A percentile compares a stretch with the other conserved stretches of the same genome.
Evolutionary conservation across 2,797 vertebrate genomes (phyloP).

Genomic region (Argyrosomus regius): DNA sequence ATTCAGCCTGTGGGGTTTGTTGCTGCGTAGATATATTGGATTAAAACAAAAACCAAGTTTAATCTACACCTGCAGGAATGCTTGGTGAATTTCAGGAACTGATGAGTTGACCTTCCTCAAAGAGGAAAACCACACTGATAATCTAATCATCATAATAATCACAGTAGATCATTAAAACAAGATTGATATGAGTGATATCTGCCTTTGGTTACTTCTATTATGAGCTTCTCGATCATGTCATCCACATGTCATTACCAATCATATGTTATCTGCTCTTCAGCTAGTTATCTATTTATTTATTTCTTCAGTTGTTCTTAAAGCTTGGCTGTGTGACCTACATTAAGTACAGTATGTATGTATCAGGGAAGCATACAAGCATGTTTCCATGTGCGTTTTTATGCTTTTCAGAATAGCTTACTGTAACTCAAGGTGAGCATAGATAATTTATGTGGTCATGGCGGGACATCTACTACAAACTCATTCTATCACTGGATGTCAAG

Average conservation of each 20-base stretch:
- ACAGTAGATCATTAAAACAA: conserved; percentile 23
- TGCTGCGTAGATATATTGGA: neutral
- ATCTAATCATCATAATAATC: conserved; percentile 22
- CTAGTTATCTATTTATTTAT: conserved; percentile 26
- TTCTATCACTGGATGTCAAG: conserved; percentile 33
- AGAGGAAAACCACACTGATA: neutral
- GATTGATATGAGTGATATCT: conserved; percentile 26
- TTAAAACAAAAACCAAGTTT: neutral
- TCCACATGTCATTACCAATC: conserved; percentile 36
- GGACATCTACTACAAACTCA: conserved; percentile 23
- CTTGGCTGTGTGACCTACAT: conserved; percentile 41
- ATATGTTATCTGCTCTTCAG: conserved; percentile 21
- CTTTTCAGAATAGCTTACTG: conserved; percentile 13
- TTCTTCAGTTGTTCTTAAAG: conserved; percentile 6
- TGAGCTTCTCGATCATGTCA: conserved; percentile 27
- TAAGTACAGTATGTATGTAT: conserved; percentile 1
- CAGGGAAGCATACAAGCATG: neutral
- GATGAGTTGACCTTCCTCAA: conserved; percentile 6
- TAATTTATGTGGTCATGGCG: conserved; percentile 41
- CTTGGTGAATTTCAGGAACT: neutral
- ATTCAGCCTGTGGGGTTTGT: neutral
- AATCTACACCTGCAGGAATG: conserved; percentile 5
- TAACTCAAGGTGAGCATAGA: conserved; percentile 44
- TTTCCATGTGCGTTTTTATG: conserved; percentile 11
- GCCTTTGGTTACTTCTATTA: conserved; percentile 26